Evolutionary conservation across 2,888 invertebrate species (phyloP).

Genomic region (Podotricha telesiphe): DNA sequence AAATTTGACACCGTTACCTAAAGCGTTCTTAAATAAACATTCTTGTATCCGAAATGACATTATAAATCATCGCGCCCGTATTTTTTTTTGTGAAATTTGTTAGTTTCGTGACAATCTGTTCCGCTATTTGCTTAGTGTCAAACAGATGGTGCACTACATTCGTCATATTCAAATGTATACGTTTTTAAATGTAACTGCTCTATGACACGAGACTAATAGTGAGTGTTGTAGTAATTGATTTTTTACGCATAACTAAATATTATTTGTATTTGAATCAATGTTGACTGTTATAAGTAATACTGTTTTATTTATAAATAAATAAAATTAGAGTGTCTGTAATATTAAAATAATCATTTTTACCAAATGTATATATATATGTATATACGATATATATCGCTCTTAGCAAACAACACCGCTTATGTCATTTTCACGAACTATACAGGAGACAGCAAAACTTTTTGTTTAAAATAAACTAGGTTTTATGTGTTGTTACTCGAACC

Average conservation of each 20-base stretch:
- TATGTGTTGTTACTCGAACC: too few relatives aligned
- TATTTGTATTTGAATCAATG: background rate
- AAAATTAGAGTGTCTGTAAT: too few relatives aligned
- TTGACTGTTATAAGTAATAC: too few relatives aligned
- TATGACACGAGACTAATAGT: conserved; percentile 61
- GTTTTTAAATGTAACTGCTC: conserved; percentile 59
- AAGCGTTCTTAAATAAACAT: conserved; percentile 68
- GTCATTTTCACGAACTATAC: too few relatives aligned
- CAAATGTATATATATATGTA: too few relatives aligned
- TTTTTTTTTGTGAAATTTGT: conserved; percentile 76
- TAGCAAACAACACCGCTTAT: too few relatives aligned
- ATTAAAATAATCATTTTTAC: too few relatives aligned
- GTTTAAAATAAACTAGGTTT: too few relatives aligned
- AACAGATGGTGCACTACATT: conserved; percentile 74
- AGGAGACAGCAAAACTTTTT: too few relatives aligned
- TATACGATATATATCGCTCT: too few relatives aligned
- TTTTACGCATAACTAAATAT: conserved; percentile 19
- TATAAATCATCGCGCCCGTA: conserved; percentile 74
- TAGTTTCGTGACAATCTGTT: conserved; percentile 81
- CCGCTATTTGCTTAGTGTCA: conserved; percentile 80
- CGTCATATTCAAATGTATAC: conserved; percentile 71
- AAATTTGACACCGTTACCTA: conserved; percentile 60
- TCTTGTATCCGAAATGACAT: conserved; percentile 79
- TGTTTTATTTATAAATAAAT: too few relatives aligned
- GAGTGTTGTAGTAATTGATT: conserved; percentile 30